phyloP scores from a whole-genome alignment of 1,140 invertebrate genomes.

The Samia ricini region DNA sequence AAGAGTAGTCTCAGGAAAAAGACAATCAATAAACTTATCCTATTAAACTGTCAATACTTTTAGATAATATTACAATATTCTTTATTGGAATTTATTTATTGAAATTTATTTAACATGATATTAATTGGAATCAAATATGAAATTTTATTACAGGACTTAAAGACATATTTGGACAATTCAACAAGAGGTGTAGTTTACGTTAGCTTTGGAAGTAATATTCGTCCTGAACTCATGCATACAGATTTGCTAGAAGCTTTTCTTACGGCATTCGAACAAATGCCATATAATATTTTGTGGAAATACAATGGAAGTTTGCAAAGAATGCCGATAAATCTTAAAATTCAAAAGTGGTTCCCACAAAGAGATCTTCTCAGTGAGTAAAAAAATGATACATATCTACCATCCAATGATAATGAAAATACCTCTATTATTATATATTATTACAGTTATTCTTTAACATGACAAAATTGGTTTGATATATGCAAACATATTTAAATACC shows the following conservation, averaged over 20 bases:
- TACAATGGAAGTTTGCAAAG: constrained; percentile 51
- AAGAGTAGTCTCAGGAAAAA: too few relatives aligned
- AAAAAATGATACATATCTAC: not conserved
- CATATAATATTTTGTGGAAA: constrained; percentile 66
- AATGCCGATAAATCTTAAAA: constrained; percentile 72
- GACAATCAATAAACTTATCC: too few relatives aligned
- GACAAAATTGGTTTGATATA: too few relatives aligned
- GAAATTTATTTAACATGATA: too few relatives aligned
- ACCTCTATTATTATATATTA: not conserved
- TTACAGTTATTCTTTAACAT: not conserved
- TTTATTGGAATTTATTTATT: too few relatives aligned
- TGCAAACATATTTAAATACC: too few relatives aligned
- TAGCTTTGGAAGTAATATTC: constrained; percentile 50
- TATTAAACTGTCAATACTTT: too few relatives aligned
- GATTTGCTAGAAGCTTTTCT: constrained; percentile 20
- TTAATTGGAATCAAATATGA: too few relatives aligned
- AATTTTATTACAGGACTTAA: constrained; percentile 24
- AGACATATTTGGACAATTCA: constrained; percentile 32
- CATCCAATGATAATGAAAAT: not conserved
- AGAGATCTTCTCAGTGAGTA: constrained; percentile 72
- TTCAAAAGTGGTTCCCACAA: constrained; percentile 80
- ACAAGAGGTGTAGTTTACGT: constrained; percentile 38
- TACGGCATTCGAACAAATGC: constrained; percentile 54
- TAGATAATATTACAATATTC: too few relatives aligned
- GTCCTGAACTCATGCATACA: constrained; percentile 11